Conservation (phyloP, 92 coral and sea anemone genomes). For the Montipora capitata region DNA sequence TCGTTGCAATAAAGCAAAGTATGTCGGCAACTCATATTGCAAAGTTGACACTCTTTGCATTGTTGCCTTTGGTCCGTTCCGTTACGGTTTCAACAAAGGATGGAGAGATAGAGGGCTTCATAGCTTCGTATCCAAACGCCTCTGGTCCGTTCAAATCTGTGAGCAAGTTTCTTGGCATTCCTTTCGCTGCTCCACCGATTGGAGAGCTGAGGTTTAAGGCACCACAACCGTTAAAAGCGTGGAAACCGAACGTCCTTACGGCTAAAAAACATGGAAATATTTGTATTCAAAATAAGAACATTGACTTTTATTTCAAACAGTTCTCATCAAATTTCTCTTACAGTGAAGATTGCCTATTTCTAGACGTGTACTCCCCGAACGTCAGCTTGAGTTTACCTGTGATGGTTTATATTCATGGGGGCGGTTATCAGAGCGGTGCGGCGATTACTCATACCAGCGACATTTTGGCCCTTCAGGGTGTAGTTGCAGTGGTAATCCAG, state of each 20-base stretch:
- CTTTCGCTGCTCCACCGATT: conserved; percentile 81
- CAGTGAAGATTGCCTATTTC: conserved; percentile 82
- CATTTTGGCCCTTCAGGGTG: conserved; percentile 75
- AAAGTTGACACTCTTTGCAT: neutral
- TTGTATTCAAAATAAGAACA: neutral
- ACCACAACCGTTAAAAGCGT: conserved; percentile 53
- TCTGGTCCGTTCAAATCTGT: conserved; percentile 54
- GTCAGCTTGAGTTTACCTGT: conserved; percentile 52
- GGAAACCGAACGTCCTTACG: neutral
- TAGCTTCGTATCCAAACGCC: conserved; percentile 40
- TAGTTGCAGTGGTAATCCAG: conserved; percentile 80
- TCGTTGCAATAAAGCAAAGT: neutral
- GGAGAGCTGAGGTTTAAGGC: conserved; percentile 76
- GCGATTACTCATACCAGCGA: conserved; percentile 79
- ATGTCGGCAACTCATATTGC: neutral
- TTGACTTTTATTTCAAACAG: neutral
- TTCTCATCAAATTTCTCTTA: conserved; percentile 67
- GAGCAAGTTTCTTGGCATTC: conserved; percentile 82
- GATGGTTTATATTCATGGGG: conserved; percentile 86
- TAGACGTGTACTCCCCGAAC: conserved; percentile 72
- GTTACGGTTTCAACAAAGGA: conserved; percentile 62
- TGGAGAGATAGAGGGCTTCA: conserved; percentile 62
- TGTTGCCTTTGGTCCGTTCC: neutral
- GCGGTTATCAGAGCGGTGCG: conserved; percentile 81
- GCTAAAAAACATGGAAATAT: neutral